Evolutionary conservation across 1,140 invertebrate species (phyloP).

Genomic region (Physella acuta): DNA sequence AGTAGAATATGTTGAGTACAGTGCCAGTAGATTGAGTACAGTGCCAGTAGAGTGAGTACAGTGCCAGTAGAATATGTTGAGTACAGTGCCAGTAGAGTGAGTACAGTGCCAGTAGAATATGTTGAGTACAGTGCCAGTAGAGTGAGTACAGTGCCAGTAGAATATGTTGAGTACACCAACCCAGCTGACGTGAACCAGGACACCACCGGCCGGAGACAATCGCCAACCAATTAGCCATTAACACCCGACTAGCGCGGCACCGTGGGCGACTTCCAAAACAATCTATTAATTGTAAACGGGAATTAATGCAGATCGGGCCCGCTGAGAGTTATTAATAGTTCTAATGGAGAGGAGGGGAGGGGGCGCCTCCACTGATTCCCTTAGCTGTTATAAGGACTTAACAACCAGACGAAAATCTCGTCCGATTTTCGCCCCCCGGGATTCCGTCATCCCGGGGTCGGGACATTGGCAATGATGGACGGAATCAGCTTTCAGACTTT

Average conservation of each 20-base stretch:
- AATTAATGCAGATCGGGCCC: conserved; percentile 17
- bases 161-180: too few relatives aligned
- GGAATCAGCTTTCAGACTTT: conserved; percentile 18
- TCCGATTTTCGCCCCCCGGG: conserved; percentile 13
- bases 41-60: too few relatives aligned
- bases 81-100: too few relatives aligned
- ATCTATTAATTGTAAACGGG: conserved; percentile 26
- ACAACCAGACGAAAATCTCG: conserved; percentile 16
- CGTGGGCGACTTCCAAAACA: conserved; percentile 23
- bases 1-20: too few relatives aligned
- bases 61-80: too few relatives aligned
- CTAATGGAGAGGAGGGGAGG: conserved; percentile 20
- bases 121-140: too few relatives aligned
- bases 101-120: too few relatives aligned
- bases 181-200: too few relatives aligned
- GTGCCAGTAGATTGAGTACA: too few relatives aligned
- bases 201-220: too few relatives aligned
- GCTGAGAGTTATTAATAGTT: conserved; percentile 24
- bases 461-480: conserved; percentile 21
- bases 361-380: conserved; percentile 19
- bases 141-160: too few relatives aligned
- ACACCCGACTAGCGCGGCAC: conserved; percentile 14
- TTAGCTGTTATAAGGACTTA: conserved; percentile 19
- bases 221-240: conserved; percentile 23
- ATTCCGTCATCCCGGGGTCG: not conserved